Conservation (phyloP, 2,888 invertebrate genomes). For the Drosophila bunnanda region DNA sequence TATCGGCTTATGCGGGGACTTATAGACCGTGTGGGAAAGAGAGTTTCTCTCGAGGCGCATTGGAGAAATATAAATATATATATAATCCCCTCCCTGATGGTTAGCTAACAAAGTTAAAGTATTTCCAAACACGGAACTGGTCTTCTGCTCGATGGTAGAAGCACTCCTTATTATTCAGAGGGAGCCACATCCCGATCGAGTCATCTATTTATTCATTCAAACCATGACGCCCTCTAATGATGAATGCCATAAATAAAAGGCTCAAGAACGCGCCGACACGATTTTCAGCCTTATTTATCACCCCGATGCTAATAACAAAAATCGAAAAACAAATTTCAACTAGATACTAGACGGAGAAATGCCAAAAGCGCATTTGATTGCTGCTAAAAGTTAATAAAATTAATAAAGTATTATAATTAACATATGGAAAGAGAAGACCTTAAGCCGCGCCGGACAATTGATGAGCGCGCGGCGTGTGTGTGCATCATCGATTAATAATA, state of each 20-base stretch:
- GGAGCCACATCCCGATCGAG: conserved; percentile 31
- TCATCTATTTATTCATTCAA: conserved; percentile 60
- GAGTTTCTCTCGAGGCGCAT: conserved; percentile 27
- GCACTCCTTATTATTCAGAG: conserved; percentile 38
- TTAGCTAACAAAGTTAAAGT: conserved; percentile 14
- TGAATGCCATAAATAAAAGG: conserved; percentile 60
- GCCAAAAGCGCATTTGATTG: conserved; percentile 19
- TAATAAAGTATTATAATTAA: conserved; percentile 23
- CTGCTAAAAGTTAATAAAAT: conserved; percentile 25
- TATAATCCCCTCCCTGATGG: conserved; percentile 11
- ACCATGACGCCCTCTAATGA: conserved; percentile 65
- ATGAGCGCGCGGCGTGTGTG: conserved; percentile 7
- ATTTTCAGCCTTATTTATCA: conserved; percentile 59
- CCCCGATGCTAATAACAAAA: conserved; percentile 50
- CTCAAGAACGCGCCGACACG: conserved; percentile 39
- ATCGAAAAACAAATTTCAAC: conserved; percentile 27
- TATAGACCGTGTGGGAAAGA: conserved; percentile 21
- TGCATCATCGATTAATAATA: conserved; percentile 44
- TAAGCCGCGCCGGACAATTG: conserved; percentile 8
- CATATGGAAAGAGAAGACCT: conserved; percentile 9
- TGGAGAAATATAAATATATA: background rate
- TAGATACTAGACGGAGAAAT: conserved; percentile 17
- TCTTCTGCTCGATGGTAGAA: background rate
- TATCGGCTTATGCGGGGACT: conserved; percentile 43
- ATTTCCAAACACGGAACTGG: conserved; percentile 33